Evolutionary conservation across 2,113 vertebrate genomes (phyloP), one percentile per base, ranked within the genome.

Genomic region (Neolamprologus hecqui): DNA sequence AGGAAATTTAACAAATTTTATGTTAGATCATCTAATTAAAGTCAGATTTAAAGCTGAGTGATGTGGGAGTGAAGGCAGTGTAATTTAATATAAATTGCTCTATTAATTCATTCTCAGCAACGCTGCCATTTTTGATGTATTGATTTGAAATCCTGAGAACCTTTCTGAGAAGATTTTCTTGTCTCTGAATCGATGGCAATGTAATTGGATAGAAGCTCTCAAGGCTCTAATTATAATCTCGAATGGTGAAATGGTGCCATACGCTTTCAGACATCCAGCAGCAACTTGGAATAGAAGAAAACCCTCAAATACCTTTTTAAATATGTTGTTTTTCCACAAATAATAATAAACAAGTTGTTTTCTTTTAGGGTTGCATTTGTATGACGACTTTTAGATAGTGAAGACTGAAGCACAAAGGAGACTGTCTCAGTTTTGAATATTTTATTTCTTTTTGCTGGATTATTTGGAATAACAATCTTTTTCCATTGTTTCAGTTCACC

Each of bases 191-290:
- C 95, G 55, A 95, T 95, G 81, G 33, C 86, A 87, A 40, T 77
- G 77, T 92, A 92, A 96, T 94, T 94, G 88, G 86, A 92, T 65
- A 85, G 90, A 92, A 82, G 63, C 88, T 88, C 88, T 87, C 90
- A 49, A 31, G 81, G 82, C 82, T 91, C 81, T 94, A 95, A 96
- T 96, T 94, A 90, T 85, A 91, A 88, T 93, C 79, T 83, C 15
- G 19, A 82, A 93, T 68, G 55, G 85, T 92, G 89, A 84, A 89
- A 60, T 35, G 28, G 63, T 51, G 47, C 15, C 8, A 7, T 40
- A 10, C 0, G 4, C 58, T 88, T 77, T 81, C 73, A 81, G 10
- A 70, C 45, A 87, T 51, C 42, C 81, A 63, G 40, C 79, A 40
- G 23, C 19, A 14, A 79, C 77, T 88, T 9, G 7, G 63, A 40